phyloP scores from a whole-genome alignment of 2,888 invertebrate genomes.

The Diaperis boleti region DNA sequence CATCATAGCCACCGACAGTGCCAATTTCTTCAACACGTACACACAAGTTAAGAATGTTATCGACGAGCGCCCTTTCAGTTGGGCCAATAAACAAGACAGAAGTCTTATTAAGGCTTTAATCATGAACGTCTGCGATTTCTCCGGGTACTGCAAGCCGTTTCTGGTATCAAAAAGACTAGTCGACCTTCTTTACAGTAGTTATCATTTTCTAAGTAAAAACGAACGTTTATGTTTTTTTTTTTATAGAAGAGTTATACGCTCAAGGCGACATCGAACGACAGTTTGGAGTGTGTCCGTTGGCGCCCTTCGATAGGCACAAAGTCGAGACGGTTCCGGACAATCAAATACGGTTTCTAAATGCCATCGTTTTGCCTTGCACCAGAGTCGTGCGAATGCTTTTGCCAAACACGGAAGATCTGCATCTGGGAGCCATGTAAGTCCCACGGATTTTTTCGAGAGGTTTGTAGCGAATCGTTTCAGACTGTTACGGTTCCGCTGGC shows the following conservation, averaged over 20 bases:
- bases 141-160: conserved; percentile 72
- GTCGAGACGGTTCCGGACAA: conserved; percentile 71
- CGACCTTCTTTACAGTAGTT: conserved; percentile 56
- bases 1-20: conserved; percentile 73
- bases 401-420: conserved; percentile 68
- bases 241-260: conserved; percentile 27
- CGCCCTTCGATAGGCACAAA: conserved; percentile 75
- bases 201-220: too few species aligned
- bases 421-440: conserved; percentile 68
- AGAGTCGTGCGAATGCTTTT: conserved; percentile 69
- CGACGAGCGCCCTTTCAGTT: conserved; percentile 63
- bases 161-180: conserved; percentile 69
- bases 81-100: conserved; percentile 69
- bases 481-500: conserved; percentile 71
- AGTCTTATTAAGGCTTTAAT: conserved; percentile 69
- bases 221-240: not conserved
- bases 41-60: conserved; percentile 65
- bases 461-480: conserved; percentile 1
- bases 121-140: conserved; percentile 74
- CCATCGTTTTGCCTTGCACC: conserved; percentile 72
- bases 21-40: conserved; percentile 70
- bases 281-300: conserved; percentile 72
- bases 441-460: not conserved
- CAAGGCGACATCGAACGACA: conserved; percentile 68
- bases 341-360: conserved; percentile 73